Evolutionary conservation across 2,113 vertebrate genomes (phyloP).

Genomic region (Dinomys branickii): DNA sequence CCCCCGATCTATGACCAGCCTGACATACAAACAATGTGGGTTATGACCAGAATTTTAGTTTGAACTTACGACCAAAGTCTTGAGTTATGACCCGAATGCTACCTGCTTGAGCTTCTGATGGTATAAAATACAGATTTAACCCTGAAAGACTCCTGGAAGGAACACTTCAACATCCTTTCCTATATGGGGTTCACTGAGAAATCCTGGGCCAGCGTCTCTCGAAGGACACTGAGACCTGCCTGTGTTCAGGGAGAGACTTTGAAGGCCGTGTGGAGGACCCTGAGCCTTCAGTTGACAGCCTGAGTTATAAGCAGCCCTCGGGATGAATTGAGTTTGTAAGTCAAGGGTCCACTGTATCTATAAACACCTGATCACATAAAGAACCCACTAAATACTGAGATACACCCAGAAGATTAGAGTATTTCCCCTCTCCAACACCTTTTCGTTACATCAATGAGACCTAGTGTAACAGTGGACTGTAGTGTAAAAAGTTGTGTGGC

Average conservation of each 20-base stretch:
- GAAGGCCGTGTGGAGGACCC: not conserved
- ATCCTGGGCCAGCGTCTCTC: not conserved
- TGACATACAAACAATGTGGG: not conserved
- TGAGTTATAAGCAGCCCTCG: not conserved
- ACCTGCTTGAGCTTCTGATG: not conserved
- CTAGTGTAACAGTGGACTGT: not conserved
- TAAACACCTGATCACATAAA: not conserved
- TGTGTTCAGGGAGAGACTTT: not conserved
- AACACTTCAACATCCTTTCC: not conserved
- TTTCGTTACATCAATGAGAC: not conserved
- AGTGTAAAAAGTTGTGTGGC: not conserved
- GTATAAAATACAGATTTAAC: not conserved
- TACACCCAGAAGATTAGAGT: not conserved
- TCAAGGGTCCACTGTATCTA: not conserved
- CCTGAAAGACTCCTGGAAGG: not conserved
- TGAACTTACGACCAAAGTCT: not conserved
- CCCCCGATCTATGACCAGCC: not conserved
- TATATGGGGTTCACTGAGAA: not conserved
- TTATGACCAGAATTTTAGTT: not conserved
- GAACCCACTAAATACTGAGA: not conserved
- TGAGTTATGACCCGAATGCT: not conserved
- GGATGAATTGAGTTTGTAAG: not conserved
- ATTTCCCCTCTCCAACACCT: not conserved
- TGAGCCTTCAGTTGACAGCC: not conserved
- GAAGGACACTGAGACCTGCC: not conserved